These are phyloP conservation scores for Gonatopus flavifemur DNA, from an alignment of 1,140 invertebrate species.

Conservation along the genomic window DNA sequence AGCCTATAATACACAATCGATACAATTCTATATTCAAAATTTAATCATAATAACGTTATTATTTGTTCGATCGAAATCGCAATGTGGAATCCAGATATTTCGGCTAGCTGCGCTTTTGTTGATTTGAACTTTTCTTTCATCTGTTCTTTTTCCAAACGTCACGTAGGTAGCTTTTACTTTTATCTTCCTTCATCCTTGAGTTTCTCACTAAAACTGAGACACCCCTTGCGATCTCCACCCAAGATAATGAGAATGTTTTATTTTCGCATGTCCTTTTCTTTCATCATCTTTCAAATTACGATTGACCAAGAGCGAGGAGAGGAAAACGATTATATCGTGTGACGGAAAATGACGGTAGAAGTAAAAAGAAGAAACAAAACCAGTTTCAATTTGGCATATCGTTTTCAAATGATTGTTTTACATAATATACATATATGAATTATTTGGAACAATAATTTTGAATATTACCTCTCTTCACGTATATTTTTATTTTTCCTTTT, in stretches of 20 bases:
- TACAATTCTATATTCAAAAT: constrained; percentile 25
- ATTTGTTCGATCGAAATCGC: constrained; percentile 39
- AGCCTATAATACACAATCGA: constrained; percentile 51
- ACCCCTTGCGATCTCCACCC: constrained; percentile 14
- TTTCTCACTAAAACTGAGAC: constrained; percentile 49
- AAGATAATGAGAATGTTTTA: constrained; percentile 19
- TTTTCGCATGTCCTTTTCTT: constrained; percentile 24
- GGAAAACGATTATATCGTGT: no score
- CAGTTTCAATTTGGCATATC: no score
- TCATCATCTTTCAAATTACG: no score
- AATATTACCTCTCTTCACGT: constrained; percentile 24
- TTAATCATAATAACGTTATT: constrained; percentile 28
- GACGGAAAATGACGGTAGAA: no score
- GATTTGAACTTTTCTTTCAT: constrained; percentile 9
- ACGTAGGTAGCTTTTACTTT: constrained; percentile 53
- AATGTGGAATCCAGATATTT: constrained; percentile 55
- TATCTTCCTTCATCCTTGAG: constrained; percentile 37
- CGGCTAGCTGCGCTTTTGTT: constrained; percentile 45
- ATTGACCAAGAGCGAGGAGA: no score
- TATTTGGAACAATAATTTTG: not conserved
- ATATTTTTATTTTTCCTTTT: constrained; percentile 22
- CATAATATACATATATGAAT: constrained; percentile 23
- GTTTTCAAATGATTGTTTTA: no score
- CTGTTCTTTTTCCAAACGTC: constrained; percentile 29
- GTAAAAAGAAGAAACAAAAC: no score